Evolutionary conservation across 2,113 vertebrate species (phyloP).

Genomic region (Misgurnus anguillicaudatus): DNA sequence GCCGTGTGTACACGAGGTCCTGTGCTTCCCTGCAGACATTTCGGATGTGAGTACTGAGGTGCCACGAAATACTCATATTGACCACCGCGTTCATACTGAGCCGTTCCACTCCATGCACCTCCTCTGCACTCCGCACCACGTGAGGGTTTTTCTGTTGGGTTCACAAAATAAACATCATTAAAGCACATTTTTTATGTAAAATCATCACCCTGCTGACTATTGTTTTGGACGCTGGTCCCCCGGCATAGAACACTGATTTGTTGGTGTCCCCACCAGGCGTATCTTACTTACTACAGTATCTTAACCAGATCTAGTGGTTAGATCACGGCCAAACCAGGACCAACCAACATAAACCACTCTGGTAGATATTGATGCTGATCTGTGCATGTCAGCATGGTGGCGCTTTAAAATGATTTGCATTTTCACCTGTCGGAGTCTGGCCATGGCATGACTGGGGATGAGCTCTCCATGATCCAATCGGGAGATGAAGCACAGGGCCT

Average conservation of each 20-base stretch:
- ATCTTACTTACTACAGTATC: too few species aligned
- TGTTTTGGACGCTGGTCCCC: too few species aligned
- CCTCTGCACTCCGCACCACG: slow-evolving; percentile 88
- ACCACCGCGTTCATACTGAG: slow-evolving; percentile 86
- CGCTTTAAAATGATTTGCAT: neutral
- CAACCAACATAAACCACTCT: too few species aligned
- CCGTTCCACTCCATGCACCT: slow-evolving; percentile 81
- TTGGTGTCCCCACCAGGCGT: too few species aligned
- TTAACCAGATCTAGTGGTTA: too few species aligned
- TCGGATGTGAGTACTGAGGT: slow-evolving; percentile 88
- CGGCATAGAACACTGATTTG: too few species aligned
- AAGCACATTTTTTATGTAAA: neutral
- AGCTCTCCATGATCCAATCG: slow-evolving; percentile 89
- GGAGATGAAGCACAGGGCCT: slow-evolving; percentile 90
- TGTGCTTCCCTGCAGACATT: slow-evolving; percentile 88
- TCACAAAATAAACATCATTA: neutral
- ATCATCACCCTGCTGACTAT: neutral
- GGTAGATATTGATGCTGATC: neutral
- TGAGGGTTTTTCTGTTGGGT: slow-evolving; percentile 87
- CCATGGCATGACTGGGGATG: slow-evolving; percentile 97
- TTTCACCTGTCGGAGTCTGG: slow-evolving; percentile 88
- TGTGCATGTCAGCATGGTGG: neutral
- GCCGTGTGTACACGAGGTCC: slow-evolving; percentile 87
- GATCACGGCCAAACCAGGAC: too few species aligned
- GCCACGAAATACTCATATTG: slow-evolving; percentile 85